Percentiles rank a stretch among this genome's conserved stretches.
These are phyloP conservation scores for Pristionchus exspectatus DNA, from an alignment of 2,888 invertebrate genomes.

Conservation along the genomic window DNA sequence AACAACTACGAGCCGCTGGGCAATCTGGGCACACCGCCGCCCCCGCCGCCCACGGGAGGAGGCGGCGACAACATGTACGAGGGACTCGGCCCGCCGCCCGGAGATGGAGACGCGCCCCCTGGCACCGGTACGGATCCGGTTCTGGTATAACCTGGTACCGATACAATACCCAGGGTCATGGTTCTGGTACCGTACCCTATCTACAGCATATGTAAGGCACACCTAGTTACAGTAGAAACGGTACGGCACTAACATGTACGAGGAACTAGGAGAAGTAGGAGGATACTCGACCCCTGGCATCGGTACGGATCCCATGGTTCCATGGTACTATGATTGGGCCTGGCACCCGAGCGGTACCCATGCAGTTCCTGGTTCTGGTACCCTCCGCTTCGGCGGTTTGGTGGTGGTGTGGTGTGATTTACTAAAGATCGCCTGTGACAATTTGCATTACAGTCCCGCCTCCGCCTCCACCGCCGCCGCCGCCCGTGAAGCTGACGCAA, in stretches of 20 bases:
- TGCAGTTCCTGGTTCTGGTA: too few relatives aligned
- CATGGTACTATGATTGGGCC: too few relatives aligned
- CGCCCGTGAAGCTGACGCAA: not conserved
- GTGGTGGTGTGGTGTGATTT: too few relatives aligned
- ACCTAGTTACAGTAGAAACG: too few relatives aligned
- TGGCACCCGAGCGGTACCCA: too few relatives aligned
- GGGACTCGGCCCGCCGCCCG: not conserved
- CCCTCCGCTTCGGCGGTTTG: too few relatives aligned
- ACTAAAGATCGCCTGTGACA: too few relatives aligned
- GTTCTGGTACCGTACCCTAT: too few relatives aligned
- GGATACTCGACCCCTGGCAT: too few relatives aligned
- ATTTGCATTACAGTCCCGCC: not conserved
- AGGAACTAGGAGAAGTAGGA: too few relatives aligned
- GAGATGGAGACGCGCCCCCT: not conserved
- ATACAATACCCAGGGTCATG: not conserved
- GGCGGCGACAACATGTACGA: conserved; percentile 17
- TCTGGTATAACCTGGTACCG: not conserved
- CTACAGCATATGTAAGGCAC: not conserved
- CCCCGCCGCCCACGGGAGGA: not conserved
- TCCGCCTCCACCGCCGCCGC: not conserved
- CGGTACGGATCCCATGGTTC: too few relatives aligned
- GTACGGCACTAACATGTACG: too few relatives aligned
- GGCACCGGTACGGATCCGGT: not conserved
- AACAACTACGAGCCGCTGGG: conserved; percentile 18
- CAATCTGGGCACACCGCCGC: not conserved